Evolutionary conservation across 2,113 vertebrate genomes (phyloP).

Genomic region (Vulpes vulpes): DNA sequence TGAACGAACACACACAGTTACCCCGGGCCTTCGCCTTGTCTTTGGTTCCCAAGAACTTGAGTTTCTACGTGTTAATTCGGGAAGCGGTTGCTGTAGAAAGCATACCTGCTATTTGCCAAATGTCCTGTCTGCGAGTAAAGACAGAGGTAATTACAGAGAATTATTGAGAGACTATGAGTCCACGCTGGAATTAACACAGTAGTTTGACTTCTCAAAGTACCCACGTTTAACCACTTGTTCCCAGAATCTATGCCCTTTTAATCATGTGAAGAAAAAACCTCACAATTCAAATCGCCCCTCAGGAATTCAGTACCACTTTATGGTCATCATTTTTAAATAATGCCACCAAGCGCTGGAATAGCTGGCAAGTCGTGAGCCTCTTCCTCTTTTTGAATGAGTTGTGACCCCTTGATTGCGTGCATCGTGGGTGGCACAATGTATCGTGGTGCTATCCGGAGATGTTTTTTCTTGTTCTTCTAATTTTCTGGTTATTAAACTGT

Average conservation of each 20-base stretch:
- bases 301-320: neutral
- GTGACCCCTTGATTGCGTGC: constrained; percentile 1
- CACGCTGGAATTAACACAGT: neutral
- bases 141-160: constrained; percentile 53
- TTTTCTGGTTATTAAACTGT: constrained; percentile 84
- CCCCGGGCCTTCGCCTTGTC: constrained; percentile 29
- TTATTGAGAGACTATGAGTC: constrained; percentile 43
- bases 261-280: neutral
- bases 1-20: constrained; percentile 77
- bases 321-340: neutral
- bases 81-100: constrained; percentile 62
- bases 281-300: constrained; percentile 47
- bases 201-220: constrained; percentile 35
- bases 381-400: constrained; percentile 33
- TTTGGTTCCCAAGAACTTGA: constrained; percentile 56
- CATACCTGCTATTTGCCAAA: constrained; percentile 30
- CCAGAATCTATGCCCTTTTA: neutral
- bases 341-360: neutral
- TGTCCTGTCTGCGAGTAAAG: constrained; percentile 33
- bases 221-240: constrained; percentile 36
- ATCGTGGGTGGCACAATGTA: constrained; percentile 60
- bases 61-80: constrained; percentile 50
- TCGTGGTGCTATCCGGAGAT: constrained; percentile 51
- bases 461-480: constrained; percentile 77
- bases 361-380: constrained; percentile 56